Evolutionary conservation across 2,888 invertebrate genomes (phyloP).

Genomic region (Bombylius major): DNA sequence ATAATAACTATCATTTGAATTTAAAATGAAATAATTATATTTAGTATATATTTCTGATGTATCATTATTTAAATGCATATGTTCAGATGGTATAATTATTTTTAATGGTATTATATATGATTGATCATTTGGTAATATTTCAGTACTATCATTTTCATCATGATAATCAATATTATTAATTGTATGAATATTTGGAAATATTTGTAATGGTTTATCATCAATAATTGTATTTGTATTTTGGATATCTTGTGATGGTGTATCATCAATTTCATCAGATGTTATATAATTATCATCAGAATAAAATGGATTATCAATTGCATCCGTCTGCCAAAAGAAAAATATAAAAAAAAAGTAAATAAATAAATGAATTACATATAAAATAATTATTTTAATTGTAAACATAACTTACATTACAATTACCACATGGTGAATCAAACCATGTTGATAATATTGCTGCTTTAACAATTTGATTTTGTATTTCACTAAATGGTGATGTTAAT

Average conservation of each 20-base stretch:
- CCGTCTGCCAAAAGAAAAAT: neutral
- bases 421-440: slow-evolving; percentile 15
- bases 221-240: neutral
- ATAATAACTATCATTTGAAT: slow-evolving; percentile 3
- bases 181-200: neutral
- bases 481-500: slow-evolving; percentile 9
- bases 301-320: neutral
- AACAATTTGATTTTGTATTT: slow-evolving; percentile 10
- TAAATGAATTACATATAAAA: neutral
- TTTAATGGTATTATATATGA: slow-evolving; percentile 8
- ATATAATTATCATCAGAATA: neutral
- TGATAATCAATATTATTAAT: neutral
- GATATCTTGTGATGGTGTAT: neutral
- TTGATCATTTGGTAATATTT: neutral
- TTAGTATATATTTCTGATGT: neutral
- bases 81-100: slow-evolving; percentile 10
- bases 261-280: neutral
- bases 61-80: slow-evolving; percentile 4
- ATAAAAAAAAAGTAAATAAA: too few species aligned
- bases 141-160: neutral
- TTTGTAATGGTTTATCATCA: neutral
- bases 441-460: slow-evolving; percentile 15
- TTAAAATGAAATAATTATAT: slow-evolving; percentile 11
- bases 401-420: slow-evolving; percentile 8
- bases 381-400: too few species aligned